Percentiles rank a stretch among this genome's conserved stretches.
Evolutionary conservation across 2,888 invertebrate species (phyloP).

Genomic region (Coremacera marginata): DNA sequence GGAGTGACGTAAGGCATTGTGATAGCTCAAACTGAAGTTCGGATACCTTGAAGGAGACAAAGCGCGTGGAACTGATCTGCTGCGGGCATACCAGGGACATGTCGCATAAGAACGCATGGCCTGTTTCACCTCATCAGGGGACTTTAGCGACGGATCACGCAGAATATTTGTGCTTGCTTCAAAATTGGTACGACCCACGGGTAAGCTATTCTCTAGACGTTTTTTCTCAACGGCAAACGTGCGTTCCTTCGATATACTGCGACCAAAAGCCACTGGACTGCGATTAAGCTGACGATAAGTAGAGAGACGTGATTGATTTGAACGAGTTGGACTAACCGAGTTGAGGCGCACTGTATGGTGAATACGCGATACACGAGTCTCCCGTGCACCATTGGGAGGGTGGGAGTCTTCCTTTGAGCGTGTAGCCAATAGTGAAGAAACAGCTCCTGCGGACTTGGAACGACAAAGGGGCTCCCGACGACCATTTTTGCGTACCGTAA

Average conservation of each 20-base stretch:
- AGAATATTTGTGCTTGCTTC: constrained; percentile 68
- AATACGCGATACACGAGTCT: constrained; percentile 50
- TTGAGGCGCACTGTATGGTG: constrained; percentile 59
- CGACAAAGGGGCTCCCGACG: constrained; percentile 59
- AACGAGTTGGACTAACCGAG: constrained; percentile 62
- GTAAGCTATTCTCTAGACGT: constrained; percentile 69
- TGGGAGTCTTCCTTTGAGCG: constrained; percentile 53
- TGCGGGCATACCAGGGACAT: constrained; percentile 57
- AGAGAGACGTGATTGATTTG: constrained; percentile 49
- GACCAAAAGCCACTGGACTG: constrained; percentile 69
- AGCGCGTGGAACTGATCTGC: constrained; percentile 65
- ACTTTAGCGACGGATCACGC: constrained; percentile 72
- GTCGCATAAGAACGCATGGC: constrained; percentile 68
- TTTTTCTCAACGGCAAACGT: constrained; percentile 73
- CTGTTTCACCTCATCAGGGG: constrained; percentile 73
- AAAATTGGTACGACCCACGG: constrained; percentile 62
- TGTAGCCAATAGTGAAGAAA: constrained; percentile 55
- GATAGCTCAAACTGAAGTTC: constrained; percentile 49
- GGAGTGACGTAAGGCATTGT: constrained; percentile 57
- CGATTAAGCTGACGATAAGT: constrained; percentile 65
- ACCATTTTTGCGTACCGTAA: constrained; percentile 66
- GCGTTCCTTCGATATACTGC: constrained; percentile 72
- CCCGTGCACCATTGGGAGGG: not conserved
- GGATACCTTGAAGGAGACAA: constrained; percentile 29
- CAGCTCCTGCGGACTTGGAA: constrained; percentile 67